Base-by-base conservation (phyloP, 2,888 invertebrate genomes). In the Protodeltote pygarga region DNA sequence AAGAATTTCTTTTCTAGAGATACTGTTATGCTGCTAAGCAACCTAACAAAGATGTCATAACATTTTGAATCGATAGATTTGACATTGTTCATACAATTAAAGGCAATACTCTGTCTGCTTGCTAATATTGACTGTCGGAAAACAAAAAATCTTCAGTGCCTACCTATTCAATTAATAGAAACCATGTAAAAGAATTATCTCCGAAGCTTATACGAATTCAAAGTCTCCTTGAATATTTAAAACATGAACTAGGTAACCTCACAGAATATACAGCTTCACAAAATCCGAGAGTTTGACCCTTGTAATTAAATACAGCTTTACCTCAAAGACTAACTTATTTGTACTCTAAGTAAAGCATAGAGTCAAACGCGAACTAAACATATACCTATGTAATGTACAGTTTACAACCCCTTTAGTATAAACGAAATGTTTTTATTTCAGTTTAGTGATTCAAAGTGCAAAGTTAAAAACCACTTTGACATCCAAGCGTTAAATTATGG, bases 31-130 rank as follows among this genome's bases (percentile, higher is more conserved):
- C 8, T 49, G 58, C 52, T 38, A 23, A 47, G 57, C 57, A 58
- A 58, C 57, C 47, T 21, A 52, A 57, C 58, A 52, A 34, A 17
- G n/a, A 4, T 5, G n/a, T n/a, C n/a, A n/a, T 19, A 13, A 6
- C 16, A 31, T 37, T 48, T 38, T 13, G n/a, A 38, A 58, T 58
- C 57, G 29, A 58, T 57, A 34, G 1, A 25, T 27, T 14, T 13
- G 14, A 3, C 8, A 14, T 14, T 14, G 13, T 13, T 14, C 13
- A 13, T 14, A 13, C 13, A 27, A 8, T 3, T 27, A 6, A 11
- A 6, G 27, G 13, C 11, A 3, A n/a, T n/a, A n/a, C n/a, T n/a
- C n/a, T n/a, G n/a, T n/a, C n/a, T n/a, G n/a, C n/a, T n/a, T n/a
- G n/a, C n/a, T n/a, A n/a, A n/a, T n/a, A n/a, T n/a, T n/a, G n/a